Evolutionary conservation across 2,113 vertebrate species (phyloP), one percentile per base, ranked within the genome.

Genomic region (Microtus oregoni): DNA sequence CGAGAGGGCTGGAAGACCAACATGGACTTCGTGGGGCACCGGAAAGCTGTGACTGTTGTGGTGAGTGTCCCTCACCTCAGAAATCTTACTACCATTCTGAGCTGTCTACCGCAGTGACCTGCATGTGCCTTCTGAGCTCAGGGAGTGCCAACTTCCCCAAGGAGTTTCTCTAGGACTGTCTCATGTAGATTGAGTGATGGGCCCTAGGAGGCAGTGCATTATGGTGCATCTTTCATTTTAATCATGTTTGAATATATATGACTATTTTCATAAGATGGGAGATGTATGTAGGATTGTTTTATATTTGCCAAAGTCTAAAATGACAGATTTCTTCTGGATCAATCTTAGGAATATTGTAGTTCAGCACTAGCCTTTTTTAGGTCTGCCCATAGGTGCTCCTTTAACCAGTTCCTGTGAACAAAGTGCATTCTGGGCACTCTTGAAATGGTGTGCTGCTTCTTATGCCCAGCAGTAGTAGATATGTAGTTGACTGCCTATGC

Each of bases 1-100:
- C 98, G 99, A 12, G 99, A 99, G 86, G 99, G 99, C 96, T 99
- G 99, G 99, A 99, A 99, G 96, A 99, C 99, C 76, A 99, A 99
- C 97, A 99, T 99, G 99, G 99, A 99, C 98, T 99, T 99, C 75
- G 99, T 99, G 78, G 99, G 99, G 35, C 99, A 99, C 96, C 98
- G 99, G 41, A 99, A 99, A 97, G 99, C 99, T 0, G 99, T 99
- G 85, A 99, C 99, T 0, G 99, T 99, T 22, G 99, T 99, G 99
- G 99, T 99, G 73, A 99, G 99, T 98, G 58, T 55, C 0, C 70
- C 28, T 72, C 4, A 44, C 44, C n/a, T 81, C 19, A 30, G 35
- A 76, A 32, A 47, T 72, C 4, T 24, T 67, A 32, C 5, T 17
- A 63, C 20, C 0, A 8, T 50, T 61, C 11, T 13, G 2, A 55